A percentile compares a stretch with the other conserved stretches of the same genome.
phyloP scores from a whole-genome alignment of 2,113 vertebrate genomes.

The Ellobius talpinus region DNA sequence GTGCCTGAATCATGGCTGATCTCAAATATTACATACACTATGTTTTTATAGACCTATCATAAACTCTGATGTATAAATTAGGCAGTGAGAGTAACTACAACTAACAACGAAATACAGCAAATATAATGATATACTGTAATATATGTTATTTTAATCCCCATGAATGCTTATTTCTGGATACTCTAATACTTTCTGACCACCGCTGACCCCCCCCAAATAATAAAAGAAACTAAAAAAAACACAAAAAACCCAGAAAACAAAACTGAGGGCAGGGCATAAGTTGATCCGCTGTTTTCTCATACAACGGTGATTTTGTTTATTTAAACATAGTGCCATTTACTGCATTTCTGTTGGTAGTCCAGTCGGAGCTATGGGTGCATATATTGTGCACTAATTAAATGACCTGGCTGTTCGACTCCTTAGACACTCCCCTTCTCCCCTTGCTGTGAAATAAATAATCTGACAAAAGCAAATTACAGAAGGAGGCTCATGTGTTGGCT shows the following conservation, averaged over 20 bases:
- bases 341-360: neutral
- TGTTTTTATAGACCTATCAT: neutral
- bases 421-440: too few species aligned
- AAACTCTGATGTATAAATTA: neutral
- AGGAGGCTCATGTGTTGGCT: neutral
- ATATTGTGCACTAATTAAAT: constrained; percentile 13
- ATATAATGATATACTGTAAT: neutral
- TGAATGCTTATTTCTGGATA: neutral
- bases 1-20: neutral
- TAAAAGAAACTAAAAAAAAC: neutral
- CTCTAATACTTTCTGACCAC: neutral
- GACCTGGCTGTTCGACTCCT: neutral
- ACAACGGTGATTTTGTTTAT: neutral
- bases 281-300: neutral
- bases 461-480: neutral
- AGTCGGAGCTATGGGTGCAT: neutral
- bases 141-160: neutral
- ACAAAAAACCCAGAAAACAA: too few species aligned
- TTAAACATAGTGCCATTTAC: neutral
- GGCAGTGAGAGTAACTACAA: neutral
- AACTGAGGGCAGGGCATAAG: neutral
- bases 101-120: neutral
- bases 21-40: neutral
- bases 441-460: neutral
- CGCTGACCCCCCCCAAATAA: neutral